These are phyloP conservation scores for Enteromius anoplus DNA, from an alignment of 2,797 vertebrate genomes.

Conservation along the genomic window DNA sequence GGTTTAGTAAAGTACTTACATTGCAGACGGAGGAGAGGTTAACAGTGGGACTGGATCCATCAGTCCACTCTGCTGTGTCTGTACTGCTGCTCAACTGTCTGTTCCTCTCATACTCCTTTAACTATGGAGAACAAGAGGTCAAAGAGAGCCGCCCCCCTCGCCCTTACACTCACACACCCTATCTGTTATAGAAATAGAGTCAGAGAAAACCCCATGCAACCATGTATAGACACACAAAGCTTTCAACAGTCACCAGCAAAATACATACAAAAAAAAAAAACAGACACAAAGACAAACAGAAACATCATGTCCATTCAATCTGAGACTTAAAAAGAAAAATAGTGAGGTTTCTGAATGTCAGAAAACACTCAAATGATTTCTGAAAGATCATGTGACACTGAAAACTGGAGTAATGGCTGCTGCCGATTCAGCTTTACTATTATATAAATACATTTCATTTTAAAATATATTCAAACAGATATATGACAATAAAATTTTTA, in stretches of 20 bases:
- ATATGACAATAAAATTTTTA: neutral
- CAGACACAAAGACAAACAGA: constrained; percentile 5
- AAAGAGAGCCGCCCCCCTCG: constrained; percentile 72
- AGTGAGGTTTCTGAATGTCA: neutral
- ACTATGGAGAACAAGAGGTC: constrained; percentile 88
- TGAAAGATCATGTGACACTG: neutral
- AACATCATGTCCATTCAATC: neutral
- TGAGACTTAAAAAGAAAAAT: too few species aligned
- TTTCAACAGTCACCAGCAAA: neutral
- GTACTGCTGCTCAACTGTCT: constrained; percentile 83
- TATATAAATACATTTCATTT: neutral
- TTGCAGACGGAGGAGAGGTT: constrained; percentile 94
- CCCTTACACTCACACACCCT: constrained; percentile 41
- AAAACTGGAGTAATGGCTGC: neutral
- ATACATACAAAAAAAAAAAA: neutral
- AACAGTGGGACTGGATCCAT: constrained; percentile 84
- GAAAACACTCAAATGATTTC: neutral
- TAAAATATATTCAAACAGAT: neutral
- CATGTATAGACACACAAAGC: constrained; percentile 51
- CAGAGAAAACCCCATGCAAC: constrained; percentile 33
- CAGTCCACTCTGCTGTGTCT: constrained; percentile 90
- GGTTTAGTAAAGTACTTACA: constrained; percentile 81
- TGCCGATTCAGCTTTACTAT: neutral
- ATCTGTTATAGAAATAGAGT: constrained; percentile 26
- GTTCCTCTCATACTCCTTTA: constrained; percentile 98